phyloP scores from a whole-genome alignment of 2,888 invertebrate species.

The Phengaris alcon region DNA sequence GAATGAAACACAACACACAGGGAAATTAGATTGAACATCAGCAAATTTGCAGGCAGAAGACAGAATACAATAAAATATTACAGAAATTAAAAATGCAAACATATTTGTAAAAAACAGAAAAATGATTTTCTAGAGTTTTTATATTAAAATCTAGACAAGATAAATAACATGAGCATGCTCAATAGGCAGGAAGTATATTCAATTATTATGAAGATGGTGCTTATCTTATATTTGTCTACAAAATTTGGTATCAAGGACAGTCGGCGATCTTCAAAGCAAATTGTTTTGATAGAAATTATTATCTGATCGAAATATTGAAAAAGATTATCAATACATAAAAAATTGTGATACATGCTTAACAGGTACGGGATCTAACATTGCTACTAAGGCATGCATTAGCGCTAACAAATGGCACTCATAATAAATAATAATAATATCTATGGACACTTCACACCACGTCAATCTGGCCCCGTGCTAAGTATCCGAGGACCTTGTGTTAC shows the following conservation, averaged over 20 bases:
- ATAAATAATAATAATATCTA: background rate
- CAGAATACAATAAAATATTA: too few species aligned
- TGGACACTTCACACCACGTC: too few species aligned
- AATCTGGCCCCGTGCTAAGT: too few species aligned
- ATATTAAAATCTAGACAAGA: too few species aligned
- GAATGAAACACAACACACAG: too few species aligned
- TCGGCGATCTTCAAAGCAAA: background rate
- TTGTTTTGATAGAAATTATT: background rate
- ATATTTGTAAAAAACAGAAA: too few species aligned
- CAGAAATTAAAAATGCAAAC: too few species aligned
- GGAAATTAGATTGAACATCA: too few species aligned
- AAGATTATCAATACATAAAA: background rate
- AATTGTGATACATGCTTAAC: background rate
- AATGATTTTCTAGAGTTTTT: too few species aligned
- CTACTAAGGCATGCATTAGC: background rate
- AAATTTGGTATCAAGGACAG: background rate
- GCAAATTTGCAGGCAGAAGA: too few species aligned
- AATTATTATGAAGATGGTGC: background rate
- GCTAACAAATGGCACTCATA: background rate
- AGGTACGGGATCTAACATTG: background rate
- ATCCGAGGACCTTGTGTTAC: too few species aligned
- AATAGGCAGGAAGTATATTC: background rate
- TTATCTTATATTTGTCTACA: conserved; percentile 6
- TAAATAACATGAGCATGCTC: too few species aligned
- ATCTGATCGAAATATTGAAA: background rate